These are phyloP conservation scores for Belonocnema kinseyi DNA, from an alignment of 1,140 invertebrate species.

Conservation along the genomic window DNA sequence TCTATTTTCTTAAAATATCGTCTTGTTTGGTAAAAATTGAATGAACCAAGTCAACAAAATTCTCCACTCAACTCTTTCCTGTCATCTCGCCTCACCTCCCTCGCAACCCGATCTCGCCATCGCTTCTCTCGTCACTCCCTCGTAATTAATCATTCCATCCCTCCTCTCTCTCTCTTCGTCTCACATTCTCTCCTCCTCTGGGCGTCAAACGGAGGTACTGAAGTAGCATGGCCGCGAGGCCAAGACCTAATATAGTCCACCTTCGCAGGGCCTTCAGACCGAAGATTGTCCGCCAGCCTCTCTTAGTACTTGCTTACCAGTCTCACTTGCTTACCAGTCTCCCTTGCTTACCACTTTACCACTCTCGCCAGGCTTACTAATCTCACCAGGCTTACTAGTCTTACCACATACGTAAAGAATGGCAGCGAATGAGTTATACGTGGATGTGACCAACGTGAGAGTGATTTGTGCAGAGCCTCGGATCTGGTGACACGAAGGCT, in stretches of 20 bases:
- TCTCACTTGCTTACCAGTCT: too few relatives aligned
- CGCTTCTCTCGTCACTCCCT: constrained; percentile 67
- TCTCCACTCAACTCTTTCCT: constrained; percentile 46
- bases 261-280: constrained; percentile 43
- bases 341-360: too few relatives aligned
- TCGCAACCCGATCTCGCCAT: constrained; percentile 24
- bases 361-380: too few relatives aligned
- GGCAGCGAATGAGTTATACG: constrained; percentile 14
- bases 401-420: background rate
- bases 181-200: constrained; percentile 59
- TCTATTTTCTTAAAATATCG: too few relatives aligned
- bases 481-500: constrained; percentile 39
- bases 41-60: too few relatives aligned
- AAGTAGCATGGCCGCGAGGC: constrained; percentile 66
- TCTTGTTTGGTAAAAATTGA: too few relatives aligned
- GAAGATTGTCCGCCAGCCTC: constrained; percentile 6
- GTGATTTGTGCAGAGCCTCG: constrained; percentile 35
- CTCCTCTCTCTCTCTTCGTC: constrained; percentile 49
- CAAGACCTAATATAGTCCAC: constrained; percentile 52
- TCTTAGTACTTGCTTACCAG: background rate
- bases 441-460: constrained; percentile 32
- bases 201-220: constrained; percentile 61
- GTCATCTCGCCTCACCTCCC: constrained; percentile 33
- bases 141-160: constrained; percentile 74
- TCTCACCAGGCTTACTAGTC: too few relatives aligned